phyloP scores from a whole-genome alignment of 2,113 vertebrate species.

The Pleuronectes platessa region DNA sequence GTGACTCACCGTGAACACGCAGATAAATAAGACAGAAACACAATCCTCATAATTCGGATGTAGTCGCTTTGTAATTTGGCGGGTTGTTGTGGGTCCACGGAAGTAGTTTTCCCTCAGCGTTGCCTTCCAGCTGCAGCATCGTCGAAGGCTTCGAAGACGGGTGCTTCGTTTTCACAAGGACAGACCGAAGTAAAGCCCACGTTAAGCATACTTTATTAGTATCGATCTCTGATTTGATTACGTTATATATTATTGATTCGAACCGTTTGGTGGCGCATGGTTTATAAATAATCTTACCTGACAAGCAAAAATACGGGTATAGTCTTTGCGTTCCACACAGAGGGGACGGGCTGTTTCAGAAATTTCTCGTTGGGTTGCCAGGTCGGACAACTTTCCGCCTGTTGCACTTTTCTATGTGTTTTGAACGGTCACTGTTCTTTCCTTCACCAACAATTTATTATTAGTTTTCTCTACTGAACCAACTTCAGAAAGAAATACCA shows the following conservation, averaged over 20 bases:
- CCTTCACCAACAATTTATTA: neutral
- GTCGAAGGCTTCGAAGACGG: too few species aligned
- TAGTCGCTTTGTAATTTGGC: slow-evolving; percentile 73
- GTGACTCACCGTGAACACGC: slow-evolving; percentile 12
- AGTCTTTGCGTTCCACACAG: rapidly evolving
- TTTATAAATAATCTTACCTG: neutral
- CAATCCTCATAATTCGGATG: neutral
- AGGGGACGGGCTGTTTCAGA: neutral
- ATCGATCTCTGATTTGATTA: neutral
- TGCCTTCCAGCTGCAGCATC: slow-evolving; percentile 30
- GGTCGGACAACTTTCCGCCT: slow-evolving; percentile 3
- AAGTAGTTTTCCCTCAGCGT: neutral
- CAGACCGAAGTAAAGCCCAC: neutral
- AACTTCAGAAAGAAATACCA: neutral
- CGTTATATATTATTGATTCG: neutral
- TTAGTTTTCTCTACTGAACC: neutral
- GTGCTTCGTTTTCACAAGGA: rapidly evolving
- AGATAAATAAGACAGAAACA: neutral
- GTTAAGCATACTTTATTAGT: rapidly evolving
- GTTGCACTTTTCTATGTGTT: neutral
- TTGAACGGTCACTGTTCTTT: neutral
- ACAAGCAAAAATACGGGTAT: rapidly evolving
- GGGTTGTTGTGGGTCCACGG: slow-evolving; percentile 29
- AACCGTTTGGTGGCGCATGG: rapidly evolving
- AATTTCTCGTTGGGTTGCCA: slow-evolving; percentile 46